Base-by-base conservation (phyloP, 2,888 invertebrate species). In the Sepioteuthis lessoniana region DNA sequence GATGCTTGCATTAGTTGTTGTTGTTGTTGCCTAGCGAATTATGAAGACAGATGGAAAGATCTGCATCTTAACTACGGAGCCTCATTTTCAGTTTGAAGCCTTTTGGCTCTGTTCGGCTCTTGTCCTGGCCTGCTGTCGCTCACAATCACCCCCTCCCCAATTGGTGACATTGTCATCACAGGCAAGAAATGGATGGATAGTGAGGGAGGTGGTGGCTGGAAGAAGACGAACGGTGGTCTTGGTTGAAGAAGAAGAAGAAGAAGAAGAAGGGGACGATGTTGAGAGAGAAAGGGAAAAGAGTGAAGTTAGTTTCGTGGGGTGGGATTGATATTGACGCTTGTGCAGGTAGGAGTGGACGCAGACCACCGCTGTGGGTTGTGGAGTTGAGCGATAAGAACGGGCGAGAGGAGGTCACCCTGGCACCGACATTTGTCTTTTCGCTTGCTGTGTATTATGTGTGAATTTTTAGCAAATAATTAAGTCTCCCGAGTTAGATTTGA, bases 161-260 rank as follows among this genome's bases (percentile, higher is more conserved):
- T 76, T 76, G 76, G 76, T 76, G 76, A 76, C 76, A 76, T 76
- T 76, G 76, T 76, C 76, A 76, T 76, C 76, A 76, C 76, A 76
- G 76, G 76, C n/a, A 76, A 76, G 76, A 76, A 76, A 76, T 76
- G n/a, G 76, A 76, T 76, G 76, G 76, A 76, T 76, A n/a, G 76
- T 16, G 25, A 25, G 55, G 7, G 16, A 47, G 47, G 47, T 13
- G 47, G 47, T 13, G 13, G 47, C 16, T 5, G 60, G n/a, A 21
- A 76, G 2, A 42, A 16, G n/a, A 35, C 76, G 35, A 35, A n/a
- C 16, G 76, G n/a, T 76, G n/a, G 19, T 76, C n/a, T 76, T 42
- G n/a, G 35, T 76, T 7, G 35, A 76, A 76, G 76, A 16, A 76
- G 31, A 60, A 21, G n/a, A n/a, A 35, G 4, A 31, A 16, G n/a